phyloP scores from a whole-genome alignment of 2,888 invertebrate genomes.

The Phoronis australis region DNA sequence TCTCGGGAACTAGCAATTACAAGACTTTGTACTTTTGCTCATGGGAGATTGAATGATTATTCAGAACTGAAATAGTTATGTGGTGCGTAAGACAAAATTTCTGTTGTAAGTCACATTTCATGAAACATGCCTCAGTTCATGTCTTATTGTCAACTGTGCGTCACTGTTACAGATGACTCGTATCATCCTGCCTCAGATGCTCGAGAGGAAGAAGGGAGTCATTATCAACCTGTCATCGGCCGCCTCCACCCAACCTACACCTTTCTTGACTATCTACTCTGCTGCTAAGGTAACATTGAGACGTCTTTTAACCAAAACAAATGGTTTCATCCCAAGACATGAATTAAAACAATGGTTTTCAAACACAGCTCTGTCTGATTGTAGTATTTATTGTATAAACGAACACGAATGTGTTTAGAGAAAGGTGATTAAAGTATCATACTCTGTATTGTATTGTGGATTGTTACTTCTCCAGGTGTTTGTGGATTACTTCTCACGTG shows the following conservation, averaged over 20 bases:
- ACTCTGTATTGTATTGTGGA: background rate
- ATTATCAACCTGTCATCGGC: conserved; percentile 86
- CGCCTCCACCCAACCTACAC: conserved; percentile 73
- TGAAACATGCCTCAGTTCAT: background rate
- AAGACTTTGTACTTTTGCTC: too few relatives aligned
- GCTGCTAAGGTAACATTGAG: conserved; percentile 83
- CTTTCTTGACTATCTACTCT: conserved; percentile 78
- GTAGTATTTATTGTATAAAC: too few relatives aligned
- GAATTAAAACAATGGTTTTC: too few relatives aligned
- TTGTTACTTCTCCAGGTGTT: conserved; percentile 32
- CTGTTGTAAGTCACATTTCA: background rate
- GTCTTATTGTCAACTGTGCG: too few relatives aligned
- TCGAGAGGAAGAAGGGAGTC: conserved; percentile 63
- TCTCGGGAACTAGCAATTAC: too few relatives aligned
- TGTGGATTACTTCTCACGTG: conserved; percentile 43
- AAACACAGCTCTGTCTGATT: too few relatives aligned
- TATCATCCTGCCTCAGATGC: conserved; percentile 71
- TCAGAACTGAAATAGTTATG: too few relatives aligned
- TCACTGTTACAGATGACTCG: conserved; percentile 64
- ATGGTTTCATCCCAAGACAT: too few relatives aligned
- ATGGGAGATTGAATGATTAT: too few relatives aligned
- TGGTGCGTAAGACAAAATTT: background rate
- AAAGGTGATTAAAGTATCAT: too few relatives aligned
- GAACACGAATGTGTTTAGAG: too few relatives aligned
- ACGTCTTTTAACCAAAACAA: too few relatives aligned